Evolutionary conservation across 1,140 invertebrate species (phyloP), one percentile per base, ranked within the genome.

Genomic region (Leptinotarsa lineolata): DNA sequence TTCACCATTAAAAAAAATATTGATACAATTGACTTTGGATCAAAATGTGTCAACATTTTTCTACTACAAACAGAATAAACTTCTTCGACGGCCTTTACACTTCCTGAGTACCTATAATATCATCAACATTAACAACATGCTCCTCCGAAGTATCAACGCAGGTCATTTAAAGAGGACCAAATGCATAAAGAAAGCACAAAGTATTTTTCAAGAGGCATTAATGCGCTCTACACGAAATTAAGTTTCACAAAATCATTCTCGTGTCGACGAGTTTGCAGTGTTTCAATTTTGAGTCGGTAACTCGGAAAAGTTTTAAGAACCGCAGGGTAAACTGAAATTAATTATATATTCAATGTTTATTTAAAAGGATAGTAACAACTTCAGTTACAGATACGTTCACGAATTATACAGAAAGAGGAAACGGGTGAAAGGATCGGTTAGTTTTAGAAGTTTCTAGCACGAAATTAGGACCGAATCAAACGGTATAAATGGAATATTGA

Each of bases 401-500:
- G 22, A 44, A 66, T 66, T 13, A 66, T 46, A 6, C 22, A 30
- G n/a, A 13, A 15, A 2, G 24, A 20, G 24, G 24, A 4, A 30
- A 64, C 58, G 61, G 15, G 20, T 20, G 21, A 30, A 15, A 22
- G n/a, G 12, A 66, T 46, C 18, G 39, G 39, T n/a, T 6, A n/a
- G 22, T 39, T 39, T 39, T 8, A 44, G 39, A 66, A 66, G 30
- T 46, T 66, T 66, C 11, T 13, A n/a, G 22, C 39, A 18, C 39
- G 39, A 44, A 66, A 66, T 66, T 66, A 12, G 18, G 39, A 39
- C 64, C 5, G 22, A 66, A 66, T 66, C 39, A 66, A 66, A 66
- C 39, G 64, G 39, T 39, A 66, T 39, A 66, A 66, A 66, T 66
- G 64, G 64, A 39, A 66, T 44, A 66, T 66, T 66, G 64, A 46